Evolutionary conservation across 2,797 vertebrate species (phyloP), one percentile per base, ranked within the genome.

Genomic region (Bryconaethiops microstoma): DNA sequence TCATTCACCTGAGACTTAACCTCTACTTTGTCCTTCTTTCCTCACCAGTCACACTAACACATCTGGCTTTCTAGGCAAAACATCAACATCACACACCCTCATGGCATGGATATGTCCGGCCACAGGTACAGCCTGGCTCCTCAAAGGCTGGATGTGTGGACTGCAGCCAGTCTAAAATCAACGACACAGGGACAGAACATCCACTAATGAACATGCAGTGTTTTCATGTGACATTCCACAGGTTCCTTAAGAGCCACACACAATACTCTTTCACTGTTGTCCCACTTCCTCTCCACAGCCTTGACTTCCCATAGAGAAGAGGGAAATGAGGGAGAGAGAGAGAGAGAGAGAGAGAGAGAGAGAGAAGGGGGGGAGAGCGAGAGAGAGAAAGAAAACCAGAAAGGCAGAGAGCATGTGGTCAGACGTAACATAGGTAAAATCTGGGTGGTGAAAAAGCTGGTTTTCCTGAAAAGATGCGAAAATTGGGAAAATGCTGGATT

Each of bases 241-340:
- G 10, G 42, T 55, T 70, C 71, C 64, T 40, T 42, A 9, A 69
- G 39, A 54, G 42, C 70, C 14, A 67, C 62, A 81, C 62, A 86
- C 83, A 86, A 86, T 84, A 84, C 74, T 68, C 39, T 25, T 39
- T 48, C 54, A 74, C 69, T 69, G 77, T 84, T 82, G 17, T 72
- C 52, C 59, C 50, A 76, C 48, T 79, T 86, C 80, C 85, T 68
- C 42, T 82, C 40, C 69, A 65, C 60, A 57, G 57, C 68, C 60
- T 25, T 78, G 25, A 80, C 78, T 84, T 86, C 83, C 80, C 83
- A 23, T 67, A 40, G 39, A n/a, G 69, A 23, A 82, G 72, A 85
- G 81, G 82, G 42, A 42, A 74, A 84, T 78, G 65, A 54, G 74
- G 69, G 55, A 0, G 45, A 54, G 50, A 72, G 23, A 39, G 16